Conservation (phyloP, 2,888 invertebrate genomes). For the Drosophila pullipes region DNA sequence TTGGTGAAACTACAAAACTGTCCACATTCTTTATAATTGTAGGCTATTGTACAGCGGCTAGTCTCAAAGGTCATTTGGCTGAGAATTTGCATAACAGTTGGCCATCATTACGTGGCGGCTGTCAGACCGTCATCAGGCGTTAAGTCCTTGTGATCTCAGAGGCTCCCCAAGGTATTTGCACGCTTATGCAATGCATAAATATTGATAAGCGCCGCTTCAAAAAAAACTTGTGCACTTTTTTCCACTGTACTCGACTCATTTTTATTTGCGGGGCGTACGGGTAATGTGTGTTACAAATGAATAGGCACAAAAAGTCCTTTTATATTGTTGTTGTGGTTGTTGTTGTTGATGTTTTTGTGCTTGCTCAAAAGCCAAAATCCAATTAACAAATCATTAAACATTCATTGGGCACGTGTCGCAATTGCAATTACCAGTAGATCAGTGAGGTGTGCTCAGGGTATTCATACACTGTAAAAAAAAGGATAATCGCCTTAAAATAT, state of each 20-base stretch:
- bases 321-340: background rate
- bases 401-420: constrained; percentile 84
- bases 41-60: background rate
- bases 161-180: constrained; percentile 71
- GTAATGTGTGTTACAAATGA: constrained; percentile 60
- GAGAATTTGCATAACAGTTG: constrained; percentile 75
- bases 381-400: constrained; percentile 86
- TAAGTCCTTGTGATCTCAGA: constrained; percentile 51
- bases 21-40: background rate
- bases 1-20: background rate
- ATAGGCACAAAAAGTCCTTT: constrained; percentile 52
- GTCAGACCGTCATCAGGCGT: constrained; percentile 74
- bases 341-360: constrained; percentile 11
- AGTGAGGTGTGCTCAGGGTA: constrained; percentile 30
- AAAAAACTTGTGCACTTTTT: constrained; percentile 5
- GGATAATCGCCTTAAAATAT: background rate
- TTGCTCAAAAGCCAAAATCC: constrained; percentile 83
- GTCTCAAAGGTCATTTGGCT: constrained; percentile 18
- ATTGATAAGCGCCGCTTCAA: constrained; percentile 67
- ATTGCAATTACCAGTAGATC: constrained; percentile 70
- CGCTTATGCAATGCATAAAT: constrained; percentile 74
- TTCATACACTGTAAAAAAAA: constrained; percentile 2
- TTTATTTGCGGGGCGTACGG: constrained; percentile 41
- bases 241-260: no score
- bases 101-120: constrained; percentile 66